Percentiles rank a stretch among this genome's conserved stretches.
Evolutionary conservation across 2,888 invertebrate species (phyloP).

Genomic region (Andrena bucephala): DNA sequence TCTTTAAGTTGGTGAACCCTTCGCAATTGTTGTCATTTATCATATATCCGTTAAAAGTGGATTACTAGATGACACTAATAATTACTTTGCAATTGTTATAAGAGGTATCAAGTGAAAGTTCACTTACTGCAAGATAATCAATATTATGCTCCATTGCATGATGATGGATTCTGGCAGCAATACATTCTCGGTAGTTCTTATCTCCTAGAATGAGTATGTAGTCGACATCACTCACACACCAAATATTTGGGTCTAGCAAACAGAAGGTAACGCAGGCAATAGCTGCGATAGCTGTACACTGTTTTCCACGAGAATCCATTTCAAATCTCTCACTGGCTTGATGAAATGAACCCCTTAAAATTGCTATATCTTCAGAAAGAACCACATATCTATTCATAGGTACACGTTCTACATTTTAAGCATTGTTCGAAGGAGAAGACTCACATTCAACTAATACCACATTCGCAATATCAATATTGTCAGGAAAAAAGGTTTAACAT

Average conservation of each 20-base stretch:
- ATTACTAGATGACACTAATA: background rate
- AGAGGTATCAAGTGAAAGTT: background rate
- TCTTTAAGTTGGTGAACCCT: slow-evolving; percentile 1
- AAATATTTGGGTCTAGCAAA: no score
- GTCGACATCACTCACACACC: background rate
- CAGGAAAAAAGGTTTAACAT: background rate
- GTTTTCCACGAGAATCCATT: background rate
- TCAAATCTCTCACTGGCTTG: background rate
- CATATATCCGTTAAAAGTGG: background rate
- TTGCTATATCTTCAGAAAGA: background rate
- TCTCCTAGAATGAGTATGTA: background rate
- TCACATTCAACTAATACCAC: background rate
- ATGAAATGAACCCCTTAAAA: background rate
- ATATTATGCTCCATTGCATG: background rate
- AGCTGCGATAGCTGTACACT: slow-evolving; percentile 1
- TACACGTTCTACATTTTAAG: no score
- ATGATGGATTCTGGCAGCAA: background rate
- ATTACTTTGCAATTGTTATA: background rate
- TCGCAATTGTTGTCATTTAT: background rate
- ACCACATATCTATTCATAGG: background rate
- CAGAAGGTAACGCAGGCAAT: no score
- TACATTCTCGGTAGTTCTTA: background rate
- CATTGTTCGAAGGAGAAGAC: background rate
- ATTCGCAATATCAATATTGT: background rate
- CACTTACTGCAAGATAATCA: background rate